These are phyloP conservation scores for Palythoa heliodiscus DNA, from an alignment of 92 coral and sea anemone species.

Conservation along the genomic window DNA sequence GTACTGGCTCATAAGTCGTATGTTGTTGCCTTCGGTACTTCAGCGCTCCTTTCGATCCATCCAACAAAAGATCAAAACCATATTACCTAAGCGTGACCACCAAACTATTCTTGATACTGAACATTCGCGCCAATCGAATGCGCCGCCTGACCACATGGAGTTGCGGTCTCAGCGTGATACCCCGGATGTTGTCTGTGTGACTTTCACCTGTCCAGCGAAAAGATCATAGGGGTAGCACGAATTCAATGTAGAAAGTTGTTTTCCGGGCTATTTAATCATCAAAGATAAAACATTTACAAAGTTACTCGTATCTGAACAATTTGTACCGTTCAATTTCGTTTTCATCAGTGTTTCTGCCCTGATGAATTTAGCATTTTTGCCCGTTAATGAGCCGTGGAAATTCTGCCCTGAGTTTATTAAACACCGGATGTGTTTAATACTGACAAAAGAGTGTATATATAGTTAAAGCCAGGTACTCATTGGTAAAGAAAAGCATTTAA, in stretches of 20 bases:
- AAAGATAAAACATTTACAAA: neutral
- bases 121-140: conserved; percentile 52
- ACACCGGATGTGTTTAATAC: neutral
- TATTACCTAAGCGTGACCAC: conserved; percentile 33
- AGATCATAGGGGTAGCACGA: neutral
- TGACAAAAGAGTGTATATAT: no score
- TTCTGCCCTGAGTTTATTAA: conserved; percentile 26
- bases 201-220: conserved; percentile 38
- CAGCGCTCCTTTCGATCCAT: conserved; percentile 20
- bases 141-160: conserved; percentile 47
- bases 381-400: conserved; percentile 16
- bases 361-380: conserved; percentile 18
- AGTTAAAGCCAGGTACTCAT: no score
- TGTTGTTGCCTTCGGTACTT: neutral
- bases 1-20: conserved; percentile 20
- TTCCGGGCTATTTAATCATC: neutral
- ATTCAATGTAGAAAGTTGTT: neutral
- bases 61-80: conserved; percentile 36
- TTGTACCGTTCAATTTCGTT: neutral
- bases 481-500: no score
- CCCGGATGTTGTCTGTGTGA: conserved; percentile 42
- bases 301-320: neutral
- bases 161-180: conserved; percentile 43
- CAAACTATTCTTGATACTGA: conserved; percentile 26
- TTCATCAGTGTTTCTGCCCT: neutral